Base-by-base conservation (phyloP, 1,140 invertebrate species). In the Aleiodes sp. region DNA sequence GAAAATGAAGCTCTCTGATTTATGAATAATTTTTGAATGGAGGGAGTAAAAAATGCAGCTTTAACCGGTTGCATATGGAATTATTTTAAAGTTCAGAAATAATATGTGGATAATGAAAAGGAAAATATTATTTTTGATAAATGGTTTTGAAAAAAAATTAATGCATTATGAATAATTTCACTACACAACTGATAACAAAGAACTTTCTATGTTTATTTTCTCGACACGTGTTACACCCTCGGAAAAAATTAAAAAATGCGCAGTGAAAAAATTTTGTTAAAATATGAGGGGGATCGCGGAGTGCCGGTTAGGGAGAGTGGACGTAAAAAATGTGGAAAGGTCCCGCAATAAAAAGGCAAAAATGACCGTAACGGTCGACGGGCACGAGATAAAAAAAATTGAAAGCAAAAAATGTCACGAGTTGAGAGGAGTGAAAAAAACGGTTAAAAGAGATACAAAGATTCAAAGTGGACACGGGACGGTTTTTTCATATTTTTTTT, bases 331-430 rank as follows among this genome's bases (percentile, higher is more conserved):
- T 35, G 60, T 39, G 29, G 33, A 70, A 66, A 39, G 19, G 9
- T 9, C 9, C n/a, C 8, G 14, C 66, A 57, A 68, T 65, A 70
- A 67, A 72, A 70, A 66, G 29, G 62, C 56, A 68, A 39, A 64
- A 70, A 66, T 71, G 46, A 59, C 57, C 63, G 16, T 33, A 35
- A 52, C 43, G 43, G 26, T 31, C 56, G 28, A 14, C 39, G 6
- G 12, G 28, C 56, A 14, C 16, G 56, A 7, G 12, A n/a, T n/a
- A 29, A 59, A 59, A 59, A 59, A 59, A 14, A 43, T 14, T 26
- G 19, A 12, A 57, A n/a, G 16, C 8, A 61, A 37, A 31, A 61
- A 61, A 61, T 28, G 59, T 14, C n/a, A 16, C 16, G n/a, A 14
- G 9, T 29, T 14, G n/a, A n/a, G 2, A 14, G 9, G n/a, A 43